Evolutionary conservation across 2,113 vertebrate species (phyloP).

Genomic region (Odocoileus virginianus): DNA sequence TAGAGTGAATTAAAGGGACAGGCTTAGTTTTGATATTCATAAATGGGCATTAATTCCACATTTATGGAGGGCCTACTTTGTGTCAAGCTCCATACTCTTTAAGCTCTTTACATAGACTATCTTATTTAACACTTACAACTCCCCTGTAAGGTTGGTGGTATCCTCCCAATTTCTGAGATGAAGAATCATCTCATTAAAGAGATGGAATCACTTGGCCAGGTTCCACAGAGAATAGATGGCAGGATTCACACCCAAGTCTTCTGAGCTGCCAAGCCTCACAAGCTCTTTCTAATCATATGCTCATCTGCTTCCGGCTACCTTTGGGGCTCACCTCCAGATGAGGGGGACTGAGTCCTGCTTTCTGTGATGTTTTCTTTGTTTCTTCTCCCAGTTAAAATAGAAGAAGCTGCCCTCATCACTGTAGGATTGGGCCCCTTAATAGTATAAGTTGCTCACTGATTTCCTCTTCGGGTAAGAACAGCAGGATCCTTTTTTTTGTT

Average conservation of each 20-base stretch:
- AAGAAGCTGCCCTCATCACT: not conserved
- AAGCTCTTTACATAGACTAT: not conserved
- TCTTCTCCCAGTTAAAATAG: not conserved
- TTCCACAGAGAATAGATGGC: not conserved
- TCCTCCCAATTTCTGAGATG: not conserved
- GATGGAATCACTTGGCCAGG: not conserved
- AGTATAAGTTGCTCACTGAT: not conserved
- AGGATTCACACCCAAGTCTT: not conserved
- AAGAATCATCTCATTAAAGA: not conserved
- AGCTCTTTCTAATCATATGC: conserved; percentile 42
- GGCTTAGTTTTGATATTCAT: not conserved
- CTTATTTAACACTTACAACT: not conserved
- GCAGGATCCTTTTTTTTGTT: not conserved
- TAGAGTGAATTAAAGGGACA: not conserved
- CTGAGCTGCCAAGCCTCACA: not conserved
- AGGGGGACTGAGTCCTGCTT: not conserved
- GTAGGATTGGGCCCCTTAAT: not conserved
- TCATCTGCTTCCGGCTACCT: not conserved
- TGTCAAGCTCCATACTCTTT: not conserved
- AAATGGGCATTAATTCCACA: not conserved
- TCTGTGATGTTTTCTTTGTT: not conserved
- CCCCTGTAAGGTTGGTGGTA: not conserved
- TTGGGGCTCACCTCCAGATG: not conserved
- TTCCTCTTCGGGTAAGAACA: not conserved
- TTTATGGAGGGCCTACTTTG: not conserved